Percentiles rank a stretch among this genome's conserved stretches.
Evolutionary conservation across 1,140 invertebrate species (phyloP).

Genomic region (Dinoponera quadriceps): DNA sequence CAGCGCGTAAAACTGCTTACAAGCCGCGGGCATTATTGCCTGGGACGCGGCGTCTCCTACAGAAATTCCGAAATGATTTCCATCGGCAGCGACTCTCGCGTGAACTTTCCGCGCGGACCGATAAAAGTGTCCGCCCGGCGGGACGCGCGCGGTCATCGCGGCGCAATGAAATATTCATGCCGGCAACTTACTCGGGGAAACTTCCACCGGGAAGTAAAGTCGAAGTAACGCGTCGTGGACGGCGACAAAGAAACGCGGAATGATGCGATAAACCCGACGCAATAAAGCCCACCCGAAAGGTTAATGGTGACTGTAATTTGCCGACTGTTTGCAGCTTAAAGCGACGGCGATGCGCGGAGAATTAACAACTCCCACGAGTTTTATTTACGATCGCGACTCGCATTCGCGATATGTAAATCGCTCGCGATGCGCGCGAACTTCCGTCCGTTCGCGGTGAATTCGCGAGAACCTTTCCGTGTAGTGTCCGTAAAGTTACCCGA

Average conservation of each 20-base stretch:
- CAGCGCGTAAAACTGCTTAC: neutral
- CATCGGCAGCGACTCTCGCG: neutral
- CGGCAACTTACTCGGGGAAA: constrained; percentile 37
- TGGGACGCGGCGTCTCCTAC: neutral
- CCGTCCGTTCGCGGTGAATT: too few relatives aligned
- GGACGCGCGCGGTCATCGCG: constrained; percentile 52
- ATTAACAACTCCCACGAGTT: constrained; percentile 29
- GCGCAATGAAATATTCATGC: constrained; percentile 68
- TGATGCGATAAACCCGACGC: constrained; percentile 51
- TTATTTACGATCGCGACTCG: constrained; percentile 41
- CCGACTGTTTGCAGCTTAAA: constrained; percentile 49
- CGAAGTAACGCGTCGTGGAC: neutral
- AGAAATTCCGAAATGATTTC: constrained; percentile 30
- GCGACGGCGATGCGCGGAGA: constrained; percentile 11
- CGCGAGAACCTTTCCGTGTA: too few relatives aligned
- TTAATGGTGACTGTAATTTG: constrained; percentile 57
- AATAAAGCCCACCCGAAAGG: constrained; percentile 33
- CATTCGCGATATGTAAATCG: constrained; percentile 48
- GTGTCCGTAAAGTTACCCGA: too few relatives aligned
- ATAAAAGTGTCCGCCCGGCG: constrained; percentile 43
- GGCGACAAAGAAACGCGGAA: constrained; percentile 41
- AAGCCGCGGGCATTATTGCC: neutral
- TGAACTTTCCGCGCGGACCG: constrained; percentile 10
- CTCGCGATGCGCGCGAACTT: constrained; percentile 12
- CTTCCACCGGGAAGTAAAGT: constrained; percentile 44